Conservation (phyloP, 2,888 invertebrate species). For the Drosophila birchii region DNA sequence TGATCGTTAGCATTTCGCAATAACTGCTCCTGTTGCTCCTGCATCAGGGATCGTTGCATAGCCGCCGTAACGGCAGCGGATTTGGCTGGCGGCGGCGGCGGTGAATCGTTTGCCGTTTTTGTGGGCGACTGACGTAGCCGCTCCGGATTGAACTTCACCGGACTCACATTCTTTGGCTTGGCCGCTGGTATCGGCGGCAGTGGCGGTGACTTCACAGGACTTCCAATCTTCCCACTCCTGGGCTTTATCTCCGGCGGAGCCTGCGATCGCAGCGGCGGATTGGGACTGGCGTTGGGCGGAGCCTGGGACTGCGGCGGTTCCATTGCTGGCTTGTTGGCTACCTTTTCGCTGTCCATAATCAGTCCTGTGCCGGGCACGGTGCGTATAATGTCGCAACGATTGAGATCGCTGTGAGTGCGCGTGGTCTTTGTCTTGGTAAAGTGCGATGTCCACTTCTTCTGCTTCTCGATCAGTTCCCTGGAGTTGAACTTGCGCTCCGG, state of each 20-base stretch:
- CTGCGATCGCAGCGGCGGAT: slow-evolving; percentile 78
- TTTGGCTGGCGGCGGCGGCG: slow-evolving; percentile 82
- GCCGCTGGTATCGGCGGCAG: slow-evolving; percentile 83
- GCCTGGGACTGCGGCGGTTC: slow-evolving; percentile 75
- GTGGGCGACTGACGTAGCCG: slow-evolving; percentile 82
- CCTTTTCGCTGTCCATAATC: slow-evolving; percentile 83
- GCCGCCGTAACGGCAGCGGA: slow-evolving; percentile 81
- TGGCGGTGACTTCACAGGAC: slow-evolving; percentile 84
- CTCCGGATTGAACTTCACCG: slow-evolving; percentile 83
- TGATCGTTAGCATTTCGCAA: slow-evolving; percentile 34
- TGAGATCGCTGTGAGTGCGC: slow-evolving; percentile 88
- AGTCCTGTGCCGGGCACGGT: slow-evolving; percentile 86
- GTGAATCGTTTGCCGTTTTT: slow-evolving; percentile 75
- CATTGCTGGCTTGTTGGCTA: slow-evolving; percentile 49
- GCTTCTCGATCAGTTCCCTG: slow-evolving; percentile 94
- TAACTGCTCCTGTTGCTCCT: slow-evolving; percentile 61
- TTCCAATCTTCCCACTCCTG: slow-evolving; percentile 82
- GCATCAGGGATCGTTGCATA: slow-evolving; percentile 79
- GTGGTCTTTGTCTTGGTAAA: slow-evolving; percentile 91
- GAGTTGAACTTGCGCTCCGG: slow-evolving; percentile 93
- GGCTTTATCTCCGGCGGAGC: slow-evolving; percentile 85
- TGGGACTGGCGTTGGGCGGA: slow-evolving; percentile 60
- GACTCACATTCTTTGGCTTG: slow-evolving; percentile 84
- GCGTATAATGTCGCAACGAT: slow-evolving; percentile 85
- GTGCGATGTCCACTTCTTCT: slow-evolving; percentile 96